Evolutionary conservation across 2,888 invertebrate species (phyloP), one percentile per base, ranked within the genome.

Genomic region (Volucella inflata): DNA sequence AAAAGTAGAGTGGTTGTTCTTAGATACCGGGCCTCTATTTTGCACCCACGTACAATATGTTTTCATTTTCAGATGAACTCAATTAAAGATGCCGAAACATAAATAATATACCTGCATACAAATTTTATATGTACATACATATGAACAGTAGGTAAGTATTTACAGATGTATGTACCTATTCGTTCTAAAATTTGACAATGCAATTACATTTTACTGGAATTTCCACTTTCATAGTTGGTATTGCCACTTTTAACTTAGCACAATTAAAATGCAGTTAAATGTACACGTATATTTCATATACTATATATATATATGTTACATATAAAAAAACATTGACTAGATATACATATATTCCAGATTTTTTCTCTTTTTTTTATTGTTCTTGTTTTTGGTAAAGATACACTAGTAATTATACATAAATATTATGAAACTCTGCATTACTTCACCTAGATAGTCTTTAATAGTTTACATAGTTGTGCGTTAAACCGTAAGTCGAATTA

Each of bases 401-500:
- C 30, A 30, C 30, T 6, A 30, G 30, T 30, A 21, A 53, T 17
- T 53, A 55, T 55, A 36, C 62, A 44, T 21, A 38, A 17, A 42
- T 48, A 21, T 76, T 81, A 65, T 53, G 30, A 48, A 67, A 74
- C 74, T 68, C 42, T 65, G 55, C 50, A 64, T 59, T 64, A 48
- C 42, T 62, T 77, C 50, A 38, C 30, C 40, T n/a, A 4, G 42
- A 46, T 51, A 59, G 57, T 46, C 21, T 71, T 60, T 14, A 30
- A 30, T 30, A 46, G 51, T 36, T 71, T 75, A 67, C 51, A 75
- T 70, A 46, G 46, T 70, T 64, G 38, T 40, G 70, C 65, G 75
- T 62, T 75, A 59, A 80, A 64, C 71, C 68, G 57, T 76, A 67
- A 60, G 55, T 60, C 76, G 76, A 80, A 68, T 80, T 62, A 81